These are phyloP conservation scores for Apis mellifera DNA, from an alignment of 1,140 invertebrate species.

Conservation along the genomic window Amel_HAv3.1 CM009931.2:9350501-9351000, in stretches of 20 bases:
- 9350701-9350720: too few relatives aligned
- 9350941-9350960: neutral
- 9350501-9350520: constrained; percentile 59
- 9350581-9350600: constrained; percentile 3
- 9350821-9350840: constrained; percentile 23
- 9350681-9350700: too few relatives aligned
- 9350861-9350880: neutral
- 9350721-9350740: too few relatives aligned
- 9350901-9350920: neutral
- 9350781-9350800: neutral
- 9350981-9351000: too few relatives aligned
- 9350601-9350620: too few relatives aligned
- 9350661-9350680: too few relatives aligned
- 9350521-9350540: constrained; percentile 52
- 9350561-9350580: constrained; percentile 10
- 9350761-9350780: too few relatives aligned
- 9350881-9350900: neutral
- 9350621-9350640: too few relatives aligned
- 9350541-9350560: constrained; percentile 32
- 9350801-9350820: constrained; percentile 1
- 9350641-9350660: too few relatives aligned
- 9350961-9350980: neutral
- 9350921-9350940: constrained; percentile 1
- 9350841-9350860: constrained; percentile 14
- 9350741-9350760: too few relatives aligned